These are phyloP conservation scores for Argynnis bischoffii DNA, from an alignment of 2,888 invertebrate genomes.

Conservation along the genomic window DNA sequence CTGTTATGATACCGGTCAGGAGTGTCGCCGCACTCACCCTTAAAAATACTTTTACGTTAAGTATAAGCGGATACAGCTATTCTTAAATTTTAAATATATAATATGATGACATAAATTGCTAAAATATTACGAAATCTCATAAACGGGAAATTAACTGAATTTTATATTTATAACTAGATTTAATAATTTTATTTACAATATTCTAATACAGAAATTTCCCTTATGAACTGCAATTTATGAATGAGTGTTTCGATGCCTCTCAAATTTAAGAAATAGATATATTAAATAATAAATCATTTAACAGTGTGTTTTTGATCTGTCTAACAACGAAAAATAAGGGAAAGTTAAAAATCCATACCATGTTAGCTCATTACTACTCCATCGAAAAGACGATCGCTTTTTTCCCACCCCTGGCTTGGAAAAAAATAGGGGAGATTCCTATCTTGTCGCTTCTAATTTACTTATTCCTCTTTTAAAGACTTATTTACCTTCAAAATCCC, in stretches of 20 bases:
- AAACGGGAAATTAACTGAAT: too few relatives aligned
- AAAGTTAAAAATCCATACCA: conserved; percentile 52
- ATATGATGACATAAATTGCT: not conserved
- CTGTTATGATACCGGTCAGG: conserved; percentile 79
- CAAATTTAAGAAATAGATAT: too few relatives aligned
- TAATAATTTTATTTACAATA: too few relatives aligned
- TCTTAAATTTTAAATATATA: conserved; percentile 20
- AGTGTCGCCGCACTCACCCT: conserved; percentile 77
- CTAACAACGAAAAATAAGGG: conserved; percentile 1
- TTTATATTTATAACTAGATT: too few relatives aligned
- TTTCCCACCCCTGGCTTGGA: conserved; percentile 72
- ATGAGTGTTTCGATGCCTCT: too few relatives aligned
- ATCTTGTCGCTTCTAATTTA: conserved; percentile 91
- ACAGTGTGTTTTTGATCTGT: not conserved
- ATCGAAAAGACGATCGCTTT: conserved; percentile 77
- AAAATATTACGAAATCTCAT: too few relatives aligned
- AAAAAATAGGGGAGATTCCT: conserved; percentile 87
- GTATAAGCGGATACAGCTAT: conserved; percentile 51
- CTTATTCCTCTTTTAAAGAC: conserved; percentile 89
- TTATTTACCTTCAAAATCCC: conserved; percentile 87
- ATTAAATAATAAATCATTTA: too few relatives aligned
- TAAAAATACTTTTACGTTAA: conserved; percentile 60
- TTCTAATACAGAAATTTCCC: too few relatives aligned
- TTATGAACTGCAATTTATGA: too few relatives aligned
- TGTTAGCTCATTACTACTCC: conserved; percentile 47